phyloP scores from a whole-genome alignment of 1,140 invertebrate genomes.

The Drosophila murphyi region DNA sequence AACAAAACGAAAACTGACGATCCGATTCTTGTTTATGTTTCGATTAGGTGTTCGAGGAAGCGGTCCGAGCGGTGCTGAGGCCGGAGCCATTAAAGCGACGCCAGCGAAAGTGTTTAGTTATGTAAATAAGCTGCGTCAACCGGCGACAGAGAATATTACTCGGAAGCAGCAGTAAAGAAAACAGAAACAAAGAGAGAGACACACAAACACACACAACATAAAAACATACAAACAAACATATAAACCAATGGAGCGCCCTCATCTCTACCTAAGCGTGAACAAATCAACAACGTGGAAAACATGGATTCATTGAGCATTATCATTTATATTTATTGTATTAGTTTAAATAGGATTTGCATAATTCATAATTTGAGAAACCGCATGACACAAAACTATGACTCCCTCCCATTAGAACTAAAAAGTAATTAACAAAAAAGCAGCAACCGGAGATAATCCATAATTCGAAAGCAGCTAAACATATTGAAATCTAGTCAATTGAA shows the following conservation, averaged over 20 bases:
- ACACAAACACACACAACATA: constrained; percentile 31
- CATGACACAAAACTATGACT: constrained; percentile 55
- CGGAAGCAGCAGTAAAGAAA: constrained; percentile 34
- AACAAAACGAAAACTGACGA: neutral
- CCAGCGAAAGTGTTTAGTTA: constrained; percentile 95
- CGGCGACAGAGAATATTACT: constrained; percentile 53
- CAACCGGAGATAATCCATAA: constrained; percentile 51
- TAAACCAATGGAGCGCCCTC: constrained; percentile 47
- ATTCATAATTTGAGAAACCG: constrained; percentile 28
- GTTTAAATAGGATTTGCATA: constrained; percentile 46
- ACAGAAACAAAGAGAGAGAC: constrained; percentile 16
- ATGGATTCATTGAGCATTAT: constrained; percentile 61
- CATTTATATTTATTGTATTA: constrained; percentile 45
- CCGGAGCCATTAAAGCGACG: constrained; percentile 96
- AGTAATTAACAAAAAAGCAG: constrained; percentile 35
- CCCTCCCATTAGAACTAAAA: constrained; percentile 64
- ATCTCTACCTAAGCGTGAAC: constrained; percentile 55
- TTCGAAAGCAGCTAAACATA: constrained; percentile 71
- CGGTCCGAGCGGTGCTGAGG: constrained; percentile 96
- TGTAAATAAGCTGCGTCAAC: constrained; percentile 87
- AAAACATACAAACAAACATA: constrained; percentile 2
- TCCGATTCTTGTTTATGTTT: constrained; percentile 7
- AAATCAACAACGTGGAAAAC: constrained; percentile 39
- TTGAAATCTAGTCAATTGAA: constrained; percentile 82
- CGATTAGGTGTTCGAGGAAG: constrained; percentile 97